Evolutionary conservation across 30 jellyfish, hydroid and myxozoan species (phyloP).

Genomic region (Clytia hemisphaerica): DNA sequence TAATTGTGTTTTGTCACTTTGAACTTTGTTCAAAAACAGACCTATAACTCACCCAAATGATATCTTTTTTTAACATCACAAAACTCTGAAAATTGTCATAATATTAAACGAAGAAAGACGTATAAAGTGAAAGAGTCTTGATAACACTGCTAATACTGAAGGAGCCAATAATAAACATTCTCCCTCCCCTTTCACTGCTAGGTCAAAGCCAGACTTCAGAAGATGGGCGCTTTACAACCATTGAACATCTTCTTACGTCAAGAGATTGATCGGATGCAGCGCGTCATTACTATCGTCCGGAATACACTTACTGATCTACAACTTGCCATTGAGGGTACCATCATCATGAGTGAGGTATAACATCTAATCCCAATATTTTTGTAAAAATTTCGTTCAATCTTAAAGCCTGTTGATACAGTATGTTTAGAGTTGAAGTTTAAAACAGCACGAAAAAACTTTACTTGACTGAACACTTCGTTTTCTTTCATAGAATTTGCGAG

Average conservation of each 20-base stretch:
- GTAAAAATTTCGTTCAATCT: no score
- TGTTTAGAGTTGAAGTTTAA: no score
- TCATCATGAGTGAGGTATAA: conserved; percentile 87
- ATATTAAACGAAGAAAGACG: not conserved
- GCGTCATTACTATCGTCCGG: conserved; percentile 83
- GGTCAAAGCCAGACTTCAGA: conserved; percentile 80
- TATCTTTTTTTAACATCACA: no score
- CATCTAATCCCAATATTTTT: no score
- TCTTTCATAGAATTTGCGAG: conserved; percentile 62
- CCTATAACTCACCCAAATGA: no score
- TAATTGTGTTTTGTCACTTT: no score
- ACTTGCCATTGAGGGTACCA: conserved; percentile 94
- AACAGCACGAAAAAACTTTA: no score
- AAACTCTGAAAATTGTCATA: no score
- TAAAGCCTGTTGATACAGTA: no score
- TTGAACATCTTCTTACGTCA: conserved; percentile 84
- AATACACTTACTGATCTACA: conserved; percentile 78
- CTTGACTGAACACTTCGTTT: not conserved
- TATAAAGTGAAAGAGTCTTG: not conserved
- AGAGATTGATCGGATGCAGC: conserved; percentile 96
- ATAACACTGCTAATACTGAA: not conserved
- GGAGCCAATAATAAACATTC: no score
- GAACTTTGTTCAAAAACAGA: no score
- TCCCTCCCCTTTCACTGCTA: not conserved
- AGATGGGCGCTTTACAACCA: conserved; percentile 91